Evolutionary conservation across 2,797 vertebrate genomes (phyloP).

Genomic region (Paedocypris micromegethes): DNA sequence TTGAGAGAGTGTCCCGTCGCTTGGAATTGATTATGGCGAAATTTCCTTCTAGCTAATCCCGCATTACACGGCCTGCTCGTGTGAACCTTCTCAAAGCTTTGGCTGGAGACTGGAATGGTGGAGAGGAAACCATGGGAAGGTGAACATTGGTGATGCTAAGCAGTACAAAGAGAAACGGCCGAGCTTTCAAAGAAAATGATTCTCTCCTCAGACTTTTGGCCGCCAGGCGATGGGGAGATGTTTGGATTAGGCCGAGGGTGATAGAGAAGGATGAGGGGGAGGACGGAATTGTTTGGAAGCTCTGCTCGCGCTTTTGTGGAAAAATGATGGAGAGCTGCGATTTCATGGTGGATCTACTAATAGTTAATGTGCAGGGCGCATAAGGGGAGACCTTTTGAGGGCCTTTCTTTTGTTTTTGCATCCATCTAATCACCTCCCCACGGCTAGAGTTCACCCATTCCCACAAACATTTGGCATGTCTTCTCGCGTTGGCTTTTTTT

Average conservation of each 20-base stretch:
- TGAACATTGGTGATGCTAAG: conserved; percentile 18
- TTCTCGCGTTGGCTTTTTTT: neutral
- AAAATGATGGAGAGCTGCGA: conserved; percentile 42
- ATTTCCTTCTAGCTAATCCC: conserved; percentile 40
- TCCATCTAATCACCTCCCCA: conserved; percentile 40
- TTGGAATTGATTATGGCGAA: conserved; percentile 34
- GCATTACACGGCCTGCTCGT: conserved; percentile 36
- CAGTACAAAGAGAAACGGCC: conserved; percentile 37
- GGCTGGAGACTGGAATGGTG: conserved; percentile 21
- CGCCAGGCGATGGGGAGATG: conserved; percentile 47
- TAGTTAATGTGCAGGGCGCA: conserved; percentile 41
- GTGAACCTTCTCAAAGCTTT: conserved; percentile 36
- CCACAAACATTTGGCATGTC: conserved; percentile 1
- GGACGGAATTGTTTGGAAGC: conserved; percentile 44
- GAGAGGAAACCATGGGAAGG: conserved; percentile 30
- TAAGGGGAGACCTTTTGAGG: conserved; percentile 42
- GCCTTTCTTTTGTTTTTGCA: conserved; percentile 42
- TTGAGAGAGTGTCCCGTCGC: neutral
- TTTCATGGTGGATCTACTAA: conserved; percentile 37
- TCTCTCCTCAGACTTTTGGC: conserved; percentile 43
- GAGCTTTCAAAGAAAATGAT: conserved; percentile 39
- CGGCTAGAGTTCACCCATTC: conserved; percentile 3
- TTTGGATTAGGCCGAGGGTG: conserved; percentile 49
- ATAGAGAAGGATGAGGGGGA: conserved; percentile 37
- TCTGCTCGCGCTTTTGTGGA: conserved; percentile 41